Percentiles rank a stretch among this genome's conserved stretches.
These are phyloP conservation scores for Otolemur garnettii DNA, from an alignment of 2,113 vertebrate species.

Conservation along the genomic window DNA sequence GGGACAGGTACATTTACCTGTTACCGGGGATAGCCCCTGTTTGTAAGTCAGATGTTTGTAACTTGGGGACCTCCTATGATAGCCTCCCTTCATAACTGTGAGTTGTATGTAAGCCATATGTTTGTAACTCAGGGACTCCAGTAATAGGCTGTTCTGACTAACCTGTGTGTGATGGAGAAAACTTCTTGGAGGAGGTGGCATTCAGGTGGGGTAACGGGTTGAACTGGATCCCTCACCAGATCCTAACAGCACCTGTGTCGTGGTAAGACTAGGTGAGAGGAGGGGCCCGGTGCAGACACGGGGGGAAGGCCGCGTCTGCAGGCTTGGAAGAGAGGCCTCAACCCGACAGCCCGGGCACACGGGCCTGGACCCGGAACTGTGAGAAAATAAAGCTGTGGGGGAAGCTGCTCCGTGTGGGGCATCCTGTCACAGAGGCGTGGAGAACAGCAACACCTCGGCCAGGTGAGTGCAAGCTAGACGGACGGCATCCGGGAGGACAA, in stretches of 20 bases:
- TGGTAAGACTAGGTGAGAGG: neutral
- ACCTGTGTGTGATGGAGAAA: neutral
- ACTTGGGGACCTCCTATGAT: too few species aligned
- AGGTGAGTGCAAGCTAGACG: neutral
- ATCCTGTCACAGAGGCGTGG: neutral
- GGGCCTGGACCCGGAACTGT: neutral
- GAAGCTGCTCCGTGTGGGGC: neutral
- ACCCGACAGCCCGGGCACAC: neutral
- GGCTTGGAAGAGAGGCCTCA: neutral
- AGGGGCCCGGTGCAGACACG: neutral
- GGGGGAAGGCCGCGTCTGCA: neutral
- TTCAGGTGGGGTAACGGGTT: neutral
- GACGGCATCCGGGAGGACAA: neutral
- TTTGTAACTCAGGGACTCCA: too few species aligned
- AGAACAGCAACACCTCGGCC: neutral
- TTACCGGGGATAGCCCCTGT: too few species aligned
- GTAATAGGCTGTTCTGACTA: neutral
- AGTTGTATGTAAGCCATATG: too few species aligned
- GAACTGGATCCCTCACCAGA: neutral
- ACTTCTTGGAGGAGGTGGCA: neutral
- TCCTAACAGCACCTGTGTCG: neutral
- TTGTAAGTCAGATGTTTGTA: too few species aligned
- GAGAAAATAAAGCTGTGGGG: neutral
- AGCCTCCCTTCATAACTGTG: too few species aligned
- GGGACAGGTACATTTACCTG: too few species aligned